phyloP scores from a whole-genome alignment of 35 echinoderm and acorn worm genomes.

The Hemicentrotus pulcherrimus region DNA sequence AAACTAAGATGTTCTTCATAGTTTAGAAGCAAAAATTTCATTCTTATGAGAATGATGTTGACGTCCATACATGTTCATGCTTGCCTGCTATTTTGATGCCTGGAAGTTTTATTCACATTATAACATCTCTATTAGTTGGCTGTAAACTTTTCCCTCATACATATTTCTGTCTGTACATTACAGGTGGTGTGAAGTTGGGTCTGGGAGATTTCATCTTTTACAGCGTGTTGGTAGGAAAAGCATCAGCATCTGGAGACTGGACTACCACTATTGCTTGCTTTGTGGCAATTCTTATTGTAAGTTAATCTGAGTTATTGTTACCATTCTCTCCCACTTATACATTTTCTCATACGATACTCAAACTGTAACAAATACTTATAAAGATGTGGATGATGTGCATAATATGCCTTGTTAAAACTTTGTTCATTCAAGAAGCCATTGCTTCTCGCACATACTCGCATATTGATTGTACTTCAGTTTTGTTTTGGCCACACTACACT shows the following conservation, averaged over 20 bases:
- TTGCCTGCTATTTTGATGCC: too few species aligned
- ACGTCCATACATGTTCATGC: too few species aligned
- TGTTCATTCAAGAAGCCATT: neutral
- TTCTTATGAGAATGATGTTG: neutral
- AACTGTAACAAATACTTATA: neutral
- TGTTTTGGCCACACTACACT: too few species aligned
- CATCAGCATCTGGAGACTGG: slow-evolving; percentile 88
- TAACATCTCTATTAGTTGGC: neutral
- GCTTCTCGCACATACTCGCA: too few species aligned
- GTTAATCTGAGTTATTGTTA: slow-evolving; percentile 33
- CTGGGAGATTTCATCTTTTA: slow-evolving; percentile 99
- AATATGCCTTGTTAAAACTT: neutral
- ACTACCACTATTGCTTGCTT: slow-evolving; percentile 95
- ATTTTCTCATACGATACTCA: neutral
- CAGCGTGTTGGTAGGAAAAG: slow-evolving; percentile 97
- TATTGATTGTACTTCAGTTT: too few species aligned
- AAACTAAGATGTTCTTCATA: too few species aligned
- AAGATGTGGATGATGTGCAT: neutral
- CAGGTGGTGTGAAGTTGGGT: slow-evolving; percentile 97
- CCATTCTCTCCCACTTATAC: neutral
- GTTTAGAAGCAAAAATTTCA: neutral
- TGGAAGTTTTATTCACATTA: too few species aligned
- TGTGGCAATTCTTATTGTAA: slow-evolving; percentile 98
- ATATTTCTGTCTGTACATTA: neutral
- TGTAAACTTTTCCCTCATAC: neutral